phyloP scores from a whole-genome alignment of 92 coral and sea anemone species.

The Porites evermanni region DNA sequence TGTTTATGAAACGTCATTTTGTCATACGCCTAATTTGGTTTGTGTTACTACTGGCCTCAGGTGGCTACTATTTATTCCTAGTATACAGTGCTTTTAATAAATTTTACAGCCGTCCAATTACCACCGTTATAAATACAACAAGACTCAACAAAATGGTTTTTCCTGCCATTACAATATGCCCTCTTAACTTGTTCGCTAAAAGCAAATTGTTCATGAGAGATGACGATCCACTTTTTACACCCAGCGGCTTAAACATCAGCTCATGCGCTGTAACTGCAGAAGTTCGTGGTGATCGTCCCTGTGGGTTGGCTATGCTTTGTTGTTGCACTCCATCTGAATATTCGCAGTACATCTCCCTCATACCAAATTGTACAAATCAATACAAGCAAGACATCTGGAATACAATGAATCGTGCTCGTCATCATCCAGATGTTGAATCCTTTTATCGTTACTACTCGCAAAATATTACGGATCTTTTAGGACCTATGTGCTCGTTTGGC shows the following conservation, averaged over 20 bases:
- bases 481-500: constrained; percentile 22
- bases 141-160: constrained; percentile 33
- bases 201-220: constrained; percentile 44
- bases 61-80: constrained; percentile 28
- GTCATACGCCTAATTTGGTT: constrained; percentile 52
- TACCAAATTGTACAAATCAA: constrained; percentile 47
- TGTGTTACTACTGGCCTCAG: constrained; percentile 26
- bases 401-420: background rate
- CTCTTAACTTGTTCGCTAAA: constrained; percentile 29
- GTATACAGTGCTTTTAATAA: constrained; percentile 45
- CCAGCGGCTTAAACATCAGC: constrained; percentile 39
- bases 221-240: constrained; percentile 35
- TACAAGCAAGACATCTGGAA: constrained; percentile 10
- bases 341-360: background rate
- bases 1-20: constrained; percentile 34
- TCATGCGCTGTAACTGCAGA: constrained; percentile 46
- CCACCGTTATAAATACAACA: constrained; percentile 27
- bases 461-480: background rate
- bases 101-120: constrained; percentile 36
- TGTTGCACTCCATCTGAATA: constrained; percentile 12
- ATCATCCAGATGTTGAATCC: constrained; percentile 9
- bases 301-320: constrained; percentile 55
- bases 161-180: constrained; percentile 65
- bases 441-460: constrained; percentile 39
- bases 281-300: constrained; percentile 39